Base-by-base conservation (phyloP, 2,888 invertebrate species). In the Caenorhabditis sp. region DNA sequence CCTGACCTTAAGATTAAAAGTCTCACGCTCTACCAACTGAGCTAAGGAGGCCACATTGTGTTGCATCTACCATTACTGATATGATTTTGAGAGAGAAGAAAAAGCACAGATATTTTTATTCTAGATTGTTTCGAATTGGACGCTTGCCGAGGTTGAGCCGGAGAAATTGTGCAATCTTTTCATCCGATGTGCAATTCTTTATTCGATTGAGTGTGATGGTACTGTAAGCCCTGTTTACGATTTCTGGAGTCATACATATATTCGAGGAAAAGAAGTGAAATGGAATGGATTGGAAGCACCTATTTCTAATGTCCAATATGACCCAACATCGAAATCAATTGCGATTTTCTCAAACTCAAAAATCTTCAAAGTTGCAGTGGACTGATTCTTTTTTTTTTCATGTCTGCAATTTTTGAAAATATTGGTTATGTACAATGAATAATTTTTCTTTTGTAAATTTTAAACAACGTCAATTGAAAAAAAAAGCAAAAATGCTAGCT, bases 1-100 rank as follows among this genome's bases (percentile, higher is more conserved):
- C 79, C 68, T 77, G 77, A 76, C 79, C 73, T 79, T 81, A 70
- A 80, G 80, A 80, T 80, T 80, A 80, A 80, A 78, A 80, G 80
- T 80, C 80, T 80, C 72, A 81, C 81, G 81, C 81, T 81, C 81
- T 81, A 81, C 81, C 80, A 81, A 80, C 80, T 80, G 81, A 81
- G 81, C 81, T 81, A 81, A 78, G 72, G 81, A 77, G 79, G 79
- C 79, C 60, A 31, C 31, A 31, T n/a, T n/a, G n/a, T n/a, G n/a
- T n/a, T n/a, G n/a, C n/a, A 80, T 81, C 81, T 81, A 81, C 81
- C 80, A 81, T n/a, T n/a, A n/a, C n/a, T n/a, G n/a, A n/a, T n/a
- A n/a, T n/a, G n/a, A n/a, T n/a, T n/a, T n/a, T n/a, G n/a, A n/a
- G n/a, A n/a, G n/a, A n/a, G n/a, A n/a, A n/a, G n/a, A n/a, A n/a